A percentile compares a stretch with the other conserved stretches of the same genome.
These are phyloP conservation scores for Podargus strigoides DNA, from an alignment of 2,797 vertebrate genomes.

Conservation along the genomic window DNA sequence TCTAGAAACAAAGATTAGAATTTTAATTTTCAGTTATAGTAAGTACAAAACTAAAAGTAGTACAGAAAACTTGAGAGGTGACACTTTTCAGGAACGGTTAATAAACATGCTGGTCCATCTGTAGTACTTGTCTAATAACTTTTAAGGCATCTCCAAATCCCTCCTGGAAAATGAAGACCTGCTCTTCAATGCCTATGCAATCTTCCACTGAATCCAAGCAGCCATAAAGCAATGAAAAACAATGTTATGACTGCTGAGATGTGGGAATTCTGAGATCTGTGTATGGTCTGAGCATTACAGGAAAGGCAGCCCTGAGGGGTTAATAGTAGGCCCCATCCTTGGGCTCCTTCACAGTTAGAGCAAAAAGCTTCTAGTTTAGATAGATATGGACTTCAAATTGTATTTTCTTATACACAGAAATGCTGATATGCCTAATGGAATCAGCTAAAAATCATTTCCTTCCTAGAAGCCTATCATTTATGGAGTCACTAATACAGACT, in stretches of 20 bases:
- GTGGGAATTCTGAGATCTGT: background rate
- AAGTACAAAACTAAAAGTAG: background rate
- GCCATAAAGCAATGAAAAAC: background rate
- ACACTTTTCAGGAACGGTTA: background rate
- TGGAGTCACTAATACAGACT: background rate
- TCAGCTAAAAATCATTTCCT: background rate
- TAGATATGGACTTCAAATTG: background rate
- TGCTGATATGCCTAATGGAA: background rate
- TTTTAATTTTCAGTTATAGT: background rate
- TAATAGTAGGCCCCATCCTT: background rate
- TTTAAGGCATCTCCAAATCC: background rate
- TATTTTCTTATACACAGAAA: background rate
- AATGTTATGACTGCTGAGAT: background rate
- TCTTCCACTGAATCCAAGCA: background rate
- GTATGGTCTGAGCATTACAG: background rate
- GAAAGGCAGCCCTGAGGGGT: background rate
- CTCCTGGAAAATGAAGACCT: background rate
- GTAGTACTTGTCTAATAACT: background rate
- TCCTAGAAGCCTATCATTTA: background rate
- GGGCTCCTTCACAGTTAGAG: background rate
- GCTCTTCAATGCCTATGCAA: background rate
- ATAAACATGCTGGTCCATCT: background rate
- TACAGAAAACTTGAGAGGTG: background rate
- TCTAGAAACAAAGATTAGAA: slow-evolving; percentile 73
- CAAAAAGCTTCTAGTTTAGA: background rate